Percentiles rank a stretch among this genome's conserved stretches.
phyloP scores from a whole-genome alignment of 2,113 vertebrate species.

The Lathamus discolor region DNA sequence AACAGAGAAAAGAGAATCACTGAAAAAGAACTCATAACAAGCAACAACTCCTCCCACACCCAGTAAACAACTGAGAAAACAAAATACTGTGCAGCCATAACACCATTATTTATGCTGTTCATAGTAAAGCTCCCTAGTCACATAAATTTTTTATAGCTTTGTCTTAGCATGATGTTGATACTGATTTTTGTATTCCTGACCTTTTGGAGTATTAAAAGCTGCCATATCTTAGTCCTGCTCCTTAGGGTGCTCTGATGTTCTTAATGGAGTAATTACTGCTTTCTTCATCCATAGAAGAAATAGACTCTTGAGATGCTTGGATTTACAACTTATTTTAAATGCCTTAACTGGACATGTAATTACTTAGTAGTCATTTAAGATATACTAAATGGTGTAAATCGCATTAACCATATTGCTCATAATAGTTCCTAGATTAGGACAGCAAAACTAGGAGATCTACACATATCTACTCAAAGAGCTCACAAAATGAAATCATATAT shows the following conservation, averaged over 20 bases:
- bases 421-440: background rate
- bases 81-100: background rate
- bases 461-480: background rate
- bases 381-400: background rate
- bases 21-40: background rate
- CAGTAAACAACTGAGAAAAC: background rate
- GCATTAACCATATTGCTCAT: background rate
- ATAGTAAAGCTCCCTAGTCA: background rate
- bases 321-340: background rate
- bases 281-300: background rate
- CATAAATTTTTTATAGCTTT: background rate
- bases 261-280: background rate
- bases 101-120: background rate
- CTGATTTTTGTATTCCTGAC: background rate
- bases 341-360: background rate
- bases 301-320: background rate
- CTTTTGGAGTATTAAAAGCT: background rate
- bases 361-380: background rate
- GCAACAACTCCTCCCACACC: accelerated
- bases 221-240: background rate
- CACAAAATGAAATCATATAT: background rate
- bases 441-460: background rate
- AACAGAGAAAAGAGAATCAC: background rate
- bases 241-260: background rate
- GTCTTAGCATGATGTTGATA: background rate